A percentile compares a stretch with the other conserved stretches of the same genome.
Conservation (phyloP, 2,888 invertebrate species). For the Brachyopa scutellaris region DNA sequence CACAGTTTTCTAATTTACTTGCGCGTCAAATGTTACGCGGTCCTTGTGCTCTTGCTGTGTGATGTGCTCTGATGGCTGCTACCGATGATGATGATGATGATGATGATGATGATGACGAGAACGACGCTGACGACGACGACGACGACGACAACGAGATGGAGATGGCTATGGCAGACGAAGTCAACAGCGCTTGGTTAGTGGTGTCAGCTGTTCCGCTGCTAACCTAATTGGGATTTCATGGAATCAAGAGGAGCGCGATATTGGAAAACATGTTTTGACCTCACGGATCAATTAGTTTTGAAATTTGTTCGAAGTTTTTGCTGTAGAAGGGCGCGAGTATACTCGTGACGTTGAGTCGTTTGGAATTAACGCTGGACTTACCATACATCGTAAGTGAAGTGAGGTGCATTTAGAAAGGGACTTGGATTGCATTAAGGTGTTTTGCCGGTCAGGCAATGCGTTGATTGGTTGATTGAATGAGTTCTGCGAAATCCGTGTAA, state of each 20-base stretch:
- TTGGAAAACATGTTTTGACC: constrained; percentile 70
- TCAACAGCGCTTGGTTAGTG: constrained; percentile 51
- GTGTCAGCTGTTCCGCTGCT: constrained; percentile 64
- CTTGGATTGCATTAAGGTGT: no score
- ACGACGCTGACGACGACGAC: constrained; percentile 10
- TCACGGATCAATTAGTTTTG: constrained; percentile 69
- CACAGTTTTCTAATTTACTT: constrained; percentile 72
- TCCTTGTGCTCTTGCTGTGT: constrained; percentile 41
- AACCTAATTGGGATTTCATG: constrained; percentile 70
- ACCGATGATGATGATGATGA: constrained; percentile 34
- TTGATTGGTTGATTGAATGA: no score
- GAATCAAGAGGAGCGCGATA: constrained; percentile 53
- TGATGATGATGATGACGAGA: constrained; percentile 25
- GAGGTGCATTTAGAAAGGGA: no score
- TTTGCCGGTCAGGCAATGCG: no score
- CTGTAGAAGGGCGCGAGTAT: neutral
- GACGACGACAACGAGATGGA: constrained; percentile 1
- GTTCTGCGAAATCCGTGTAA: no score
- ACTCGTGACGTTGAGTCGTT: no score
- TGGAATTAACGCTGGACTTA: neutral
- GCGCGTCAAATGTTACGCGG: constrained; percentile 72
- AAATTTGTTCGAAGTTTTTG: constrained; percentile 32
- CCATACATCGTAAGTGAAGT: no score
- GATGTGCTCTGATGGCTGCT: constrained; percentile 34
- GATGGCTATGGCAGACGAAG: constrained; percentile 13